Evolutionary conservation across 2,113 vertebrate genomes (phyloP).

Genomic region (Eublepharis macularius): DNA sequence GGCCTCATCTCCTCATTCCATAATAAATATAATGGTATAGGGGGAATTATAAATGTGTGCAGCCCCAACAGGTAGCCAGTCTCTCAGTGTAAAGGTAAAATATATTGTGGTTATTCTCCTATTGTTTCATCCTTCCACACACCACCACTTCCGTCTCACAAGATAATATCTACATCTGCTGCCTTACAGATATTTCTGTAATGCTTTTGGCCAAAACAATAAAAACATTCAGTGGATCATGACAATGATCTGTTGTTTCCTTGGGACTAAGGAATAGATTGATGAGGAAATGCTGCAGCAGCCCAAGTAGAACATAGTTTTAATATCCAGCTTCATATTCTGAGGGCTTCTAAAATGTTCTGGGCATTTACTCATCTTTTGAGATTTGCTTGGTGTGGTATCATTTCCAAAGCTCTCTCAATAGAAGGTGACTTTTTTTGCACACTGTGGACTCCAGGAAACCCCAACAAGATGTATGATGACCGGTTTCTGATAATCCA

Average conservation of each 20-base stretch:
- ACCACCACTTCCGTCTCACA: constrained; percentile 17
- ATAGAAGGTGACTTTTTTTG: constrained; percentile 40
- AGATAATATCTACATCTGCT: constrained; percentile 34
- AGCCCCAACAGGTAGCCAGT: fast-evolving
- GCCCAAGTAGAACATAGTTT: constrained; percentile 25
- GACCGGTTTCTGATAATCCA: constrained; percentile 3
- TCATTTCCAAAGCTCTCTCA: constrained; percentile 41
- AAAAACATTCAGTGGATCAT: constrained; percentile 52
- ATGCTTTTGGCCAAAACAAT: constrained; percentile 50
- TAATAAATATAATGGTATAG: background rate
- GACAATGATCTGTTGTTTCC: constrained; percentile 50
- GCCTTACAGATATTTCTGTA: constrained; percentile 34
- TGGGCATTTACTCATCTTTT: constrained; percentile 33
- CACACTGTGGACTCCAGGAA: background rate
- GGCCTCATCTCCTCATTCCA: too few species aligned
- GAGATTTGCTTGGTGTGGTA: constrained; percentile 32
- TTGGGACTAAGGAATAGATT: constrained; percentile 33
- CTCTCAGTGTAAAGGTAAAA: background rate
- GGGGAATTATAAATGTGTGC: background rate
- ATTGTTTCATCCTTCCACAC: background rate
- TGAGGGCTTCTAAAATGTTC: constrained; percentile 55
- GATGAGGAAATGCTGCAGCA: constrained; percentile 30
- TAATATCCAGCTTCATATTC: constrained; percentile 64
- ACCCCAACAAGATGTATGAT: constrained; percentile 10
- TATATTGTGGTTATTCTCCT: fast-evolving